Base-by-base conservation (phyloP, 2,113 vertebrate species). In the Prochilodus magdalenae region DNA sequence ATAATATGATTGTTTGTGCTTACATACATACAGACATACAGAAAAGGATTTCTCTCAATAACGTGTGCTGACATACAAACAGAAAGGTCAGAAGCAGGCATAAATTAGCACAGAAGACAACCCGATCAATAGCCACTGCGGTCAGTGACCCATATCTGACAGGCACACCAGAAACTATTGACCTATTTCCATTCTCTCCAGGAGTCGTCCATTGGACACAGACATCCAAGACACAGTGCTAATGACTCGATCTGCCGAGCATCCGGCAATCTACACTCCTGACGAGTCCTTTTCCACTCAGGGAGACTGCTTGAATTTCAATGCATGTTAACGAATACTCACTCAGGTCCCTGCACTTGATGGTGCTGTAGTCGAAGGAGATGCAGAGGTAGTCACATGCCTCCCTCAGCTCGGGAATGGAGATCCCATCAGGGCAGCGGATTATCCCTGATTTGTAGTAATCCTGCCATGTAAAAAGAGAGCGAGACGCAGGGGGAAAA, bases 311-410 rank as follows among this genome's bases (percentile, higher is more conserved):
- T 65, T 27, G 5, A 51, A 53, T 33, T n/a, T 65, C 27, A 11
- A 12, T 4, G 70, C 10, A 70, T 47, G 71, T 73, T 65, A 51
- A 82, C 29, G 40, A 77, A 86, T 94, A 99, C 98, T 98, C 95
- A 99, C 98, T 99, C 87, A 99, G 97, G 92, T 99, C 98, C 95
- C 97, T 95, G 95, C 98, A 99, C 94, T 99, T 99, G 94, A 99
- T 96, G 89, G 98, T 99, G 93, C 96, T 98, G 87, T 96, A 98
- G 92, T 96, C 96, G 91, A 99, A 99, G 89, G 98, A 95, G 93
- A 99, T 99, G 91, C 98, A 99, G 89, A 99, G 97, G 94, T 99
- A 99, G 93, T 99, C 98, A 84, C 98, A 99, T 2, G 98, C 97
- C 94, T 99, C 98, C 94, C 98, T 95, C 92, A 99, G 79, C 87